Conservation (phyloP, 2,113 vertebrate genomes). For the Bostrychus sinensis region DNA sequence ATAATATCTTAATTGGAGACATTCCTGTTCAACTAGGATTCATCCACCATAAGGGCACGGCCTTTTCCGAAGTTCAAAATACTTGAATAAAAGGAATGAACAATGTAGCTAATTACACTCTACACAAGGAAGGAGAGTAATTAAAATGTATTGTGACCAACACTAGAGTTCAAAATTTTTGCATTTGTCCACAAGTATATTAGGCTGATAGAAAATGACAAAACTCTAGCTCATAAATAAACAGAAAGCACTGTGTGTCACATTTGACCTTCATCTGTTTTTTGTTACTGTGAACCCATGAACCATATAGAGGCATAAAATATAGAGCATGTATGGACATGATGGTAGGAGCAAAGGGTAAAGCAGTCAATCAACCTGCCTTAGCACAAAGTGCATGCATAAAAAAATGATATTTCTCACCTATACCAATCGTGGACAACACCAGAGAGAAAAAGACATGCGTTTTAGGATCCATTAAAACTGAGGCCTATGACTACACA, state of each 20-base stretch:
- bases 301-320: not conserved
- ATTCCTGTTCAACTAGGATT: not conserved
- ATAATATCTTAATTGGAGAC: not conserved
- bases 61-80: too few species aligned
- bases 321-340: not conserved
- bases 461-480: too few species aligned
- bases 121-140: not conserved
- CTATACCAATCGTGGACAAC: not conserved
- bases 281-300: not conserved
- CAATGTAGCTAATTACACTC: too few species aligned
- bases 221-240: not conserved
- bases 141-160: not conserved
- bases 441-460: not conserved
- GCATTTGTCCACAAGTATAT: not conserved
- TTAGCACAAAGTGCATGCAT: not conserved
- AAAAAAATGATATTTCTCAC: not conserved
- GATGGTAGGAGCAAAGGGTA: not conserved
- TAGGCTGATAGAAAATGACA: not conserved
- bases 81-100: not conserved
- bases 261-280: conserved; percentile 2
- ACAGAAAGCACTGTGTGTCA: not conserved
- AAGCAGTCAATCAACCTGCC: not conserved
- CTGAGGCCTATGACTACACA: too few species aligned
- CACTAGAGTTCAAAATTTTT: not conserved
- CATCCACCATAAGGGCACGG: not conserved